Evolutionary conservation across 2,888 invertebrate species (phyloP).

Genomic region (Dryadula phaetusa): DNA sequence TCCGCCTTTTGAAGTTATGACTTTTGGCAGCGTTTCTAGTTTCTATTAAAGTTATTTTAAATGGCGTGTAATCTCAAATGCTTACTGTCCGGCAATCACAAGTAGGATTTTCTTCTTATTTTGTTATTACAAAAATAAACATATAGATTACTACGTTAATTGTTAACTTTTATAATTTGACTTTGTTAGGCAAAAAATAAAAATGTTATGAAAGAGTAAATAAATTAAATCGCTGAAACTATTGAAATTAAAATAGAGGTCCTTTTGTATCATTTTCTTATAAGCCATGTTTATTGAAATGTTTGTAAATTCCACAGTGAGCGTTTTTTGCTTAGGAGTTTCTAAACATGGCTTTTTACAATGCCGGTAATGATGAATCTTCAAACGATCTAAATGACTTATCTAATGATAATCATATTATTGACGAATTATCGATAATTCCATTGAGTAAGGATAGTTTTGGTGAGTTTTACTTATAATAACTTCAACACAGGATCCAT

Average conservation of each 20-base stretch:
- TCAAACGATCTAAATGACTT: conserved; percentile 53
- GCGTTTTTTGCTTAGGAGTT: conserved; percentile 55
- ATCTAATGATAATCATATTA: conserved; percentile 63
- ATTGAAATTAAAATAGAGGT: neutral
- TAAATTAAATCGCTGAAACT: neutral
- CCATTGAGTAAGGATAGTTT: conserved; percentile 95
- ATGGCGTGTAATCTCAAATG: conserved; percentile 9
- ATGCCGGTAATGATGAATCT: conserved; percentile 62
- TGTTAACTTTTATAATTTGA: neutral
- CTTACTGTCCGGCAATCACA: neutral
- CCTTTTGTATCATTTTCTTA: neutral
- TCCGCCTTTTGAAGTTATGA: conserved; percentile 10
- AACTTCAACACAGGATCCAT: neutral
- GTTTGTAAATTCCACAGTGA: conserved; percentile 59
- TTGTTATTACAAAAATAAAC: neutral
- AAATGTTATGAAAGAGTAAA: conserved; percentile 1
- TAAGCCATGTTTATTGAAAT: conserved; percentile 73
- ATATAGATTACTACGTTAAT: neutral
- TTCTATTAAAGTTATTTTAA: conserved; percentile 6
- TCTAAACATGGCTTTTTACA: conserved; percentile 73
- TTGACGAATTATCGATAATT: conserved; percentile 91
- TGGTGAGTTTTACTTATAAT: conserved; percentile 83
- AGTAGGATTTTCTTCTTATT: conserved; percentile 9
- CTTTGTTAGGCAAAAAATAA: neutral
- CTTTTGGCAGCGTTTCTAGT: conserved; percentile 16